A percentile compares a stretch with the other conserved stretches of the same genome.
phyloP scores from a whole-genome alignment of 2,888 invertebrate genomes.

The Cephus pulcher region DNA sequence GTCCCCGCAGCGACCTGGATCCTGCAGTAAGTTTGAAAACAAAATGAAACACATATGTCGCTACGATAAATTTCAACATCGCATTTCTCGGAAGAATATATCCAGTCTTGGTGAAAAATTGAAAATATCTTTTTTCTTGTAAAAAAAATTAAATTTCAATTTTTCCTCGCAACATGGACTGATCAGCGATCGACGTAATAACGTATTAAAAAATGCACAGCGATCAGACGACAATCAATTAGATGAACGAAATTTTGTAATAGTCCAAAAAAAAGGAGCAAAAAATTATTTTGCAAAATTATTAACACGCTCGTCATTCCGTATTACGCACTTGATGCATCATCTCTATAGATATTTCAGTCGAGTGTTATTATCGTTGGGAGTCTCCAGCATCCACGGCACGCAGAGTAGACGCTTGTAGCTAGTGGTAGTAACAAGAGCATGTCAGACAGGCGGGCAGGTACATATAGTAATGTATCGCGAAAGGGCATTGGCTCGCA shows the following conservation, averaged over 20 bases:
- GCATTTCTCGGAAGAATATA: neutral
- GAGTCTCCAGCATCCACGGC: neutral
- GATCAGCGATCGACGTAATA: neutral
- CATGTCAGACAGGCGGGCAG: slow-evolving; percentile 41
- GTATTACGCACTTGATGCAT: neutral
- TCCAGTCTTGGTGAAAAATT: neutral
- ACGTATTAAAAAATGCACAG: too few relatives aligned
- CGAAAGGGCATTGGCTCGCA: slow-evolving; percentile 45
- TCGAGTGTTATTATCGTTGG: neutral
- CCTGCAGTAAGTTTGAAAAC: neutral
- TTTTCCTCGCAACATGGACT: too few relatives aligned
- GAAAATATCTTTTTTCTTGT: neutral
- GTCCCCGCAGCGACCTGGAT: neutral
- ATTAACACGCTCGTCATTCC: neutral
- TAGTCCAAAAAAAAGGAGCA: too few relatives aligned
- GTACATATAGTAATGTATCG: slow-evolving; percentile 47
- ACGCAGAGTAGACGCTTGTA: neutral
- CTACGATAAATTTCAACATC: neutral
- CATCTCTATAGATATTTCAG: neutral
- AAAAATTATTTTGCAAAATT: neutral
- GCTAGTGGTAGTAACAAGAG: slow-evolving; percentile 16
- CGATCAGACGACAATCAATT: too few relatives aligned
- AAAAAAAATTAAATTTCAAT: too few relatives aligned
- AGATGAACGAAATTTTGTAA: too few relatives aligned
- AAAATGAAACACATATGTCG: neutral